Percentiles rank a stretch among this genome's conserved stretches.
Evolutionary conservation across 2,888 invertebrate species (phyloP).

Genomic region (Byasa hedistus): DNA sequence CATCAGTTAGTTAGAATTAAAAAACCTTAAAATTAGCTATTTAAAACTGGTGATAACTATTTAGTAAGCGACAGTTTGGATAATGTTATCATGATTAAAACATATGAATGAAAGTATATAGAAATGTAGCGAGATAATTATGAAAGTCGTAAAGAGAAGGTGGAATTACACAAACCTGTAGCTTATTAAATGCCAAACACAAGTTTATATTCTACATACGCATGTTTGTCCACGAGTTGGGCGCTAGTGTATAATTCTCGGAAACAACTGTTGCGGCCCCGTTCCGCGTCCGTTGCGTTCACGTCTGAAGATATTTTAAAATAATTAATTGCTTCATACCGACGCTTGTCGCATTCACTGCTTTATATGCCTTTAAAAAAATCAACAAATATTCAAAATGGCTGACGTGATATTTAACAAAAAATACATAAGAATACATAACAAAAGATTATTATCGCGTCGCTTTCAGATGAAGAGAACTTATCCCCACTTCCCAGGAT

Average conservation of each 20-base stretch:
- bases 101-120: conserved; percentile 11
- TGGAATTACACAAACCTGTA: neutral
- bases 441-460: no score
- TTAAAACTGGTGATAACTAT: no score
- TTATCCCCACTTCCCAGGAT: no score
- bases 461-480: no score
- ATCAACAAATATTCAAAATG: neutral
- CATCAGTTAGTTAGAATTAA: no score
- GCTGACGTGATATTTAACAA: no score
- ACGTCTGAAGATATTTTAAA: conserved; percentile 6
- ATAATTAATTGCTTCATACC: neutral
- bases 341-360: neutral
- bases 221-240: neutral
- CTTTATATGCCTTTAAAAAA: neutral
- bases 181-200: neutral
- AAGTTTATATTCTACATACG: neutral
- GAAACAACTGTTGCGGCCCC: conserved; percentile 18
- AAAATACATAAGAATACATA: no score
- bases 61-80: no score
- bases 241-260: conserved; percentile 15
- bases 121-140: conserved; percentile 1
- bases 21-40: no score
- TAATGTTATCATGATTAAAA: no score
- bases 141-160: conserved; percentile 15
- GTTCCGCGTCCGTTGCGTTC: conserved; percentile 5